Evolutionary conservation across 1,140 invertebrate genomes (phyloP).

Genomic region (Onthophagus taurus): DNA sequence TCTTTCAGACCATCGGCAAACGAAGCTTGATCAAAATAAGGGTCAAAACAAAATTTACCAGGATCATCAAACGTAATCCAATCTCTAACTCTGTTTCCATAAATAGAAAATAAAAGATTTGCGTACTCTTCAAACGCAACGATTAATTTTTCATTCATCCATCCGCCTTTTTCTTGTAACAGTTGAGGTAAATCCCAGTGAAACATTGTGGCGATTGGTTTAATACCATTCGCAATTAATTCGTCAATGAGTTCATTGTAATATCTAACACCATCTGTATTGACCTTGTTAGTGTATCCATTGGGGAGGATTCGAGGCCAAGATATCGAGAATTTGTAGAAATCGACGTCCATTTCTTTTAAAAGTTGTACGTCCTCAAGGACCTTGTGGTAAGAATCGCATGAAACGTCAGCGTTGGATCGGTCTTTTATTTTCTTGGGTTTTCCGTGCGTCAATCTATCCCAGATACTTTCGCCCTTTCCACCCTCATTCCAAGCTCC

Average conservation of each 20-base stretch:
- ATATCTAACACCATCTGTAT: conserved; percentile 41
- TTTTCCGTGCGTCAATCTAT: conserved; percentile 29
- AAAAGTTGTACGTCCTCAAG: conserved; percentile 41
- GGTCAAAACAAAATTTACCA: conserved; percentile 36
- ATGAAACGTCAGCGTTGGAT: conserved; percentile 43
- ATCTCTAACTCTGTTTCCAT: conserved; percentile 48
- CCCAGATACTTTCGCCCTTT: conserved; percentile 36
- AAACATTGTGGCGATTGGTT: conserved; percentile 43
- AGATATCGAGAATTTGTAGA: conserved; percentile 51
- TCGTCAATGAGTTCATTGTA: conserved; percentile 45
- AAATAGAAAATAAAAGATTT: conserved; percentile 34
- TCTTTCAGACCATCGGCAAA: conserved; percentile 26
- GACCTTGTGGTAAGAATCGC: conserved; percentile 42
- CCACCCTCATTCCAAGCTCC: conserved; percentile 15
- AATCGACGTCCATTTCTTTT: conserved; percentile 40
- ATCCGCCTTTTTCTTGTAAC: conserved; percentile 43
- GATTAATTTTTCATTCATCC: conserved; percentile 35
- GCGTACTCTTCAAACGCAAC: conserved; percentile 33
- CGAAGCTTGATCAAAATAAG: conserved; percentile 44
- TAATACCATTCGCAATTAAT: conserved; percentile 38
- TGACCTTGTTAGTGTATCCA: conserved; percentile 43
- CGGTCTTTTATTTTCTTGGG: conserved; percentile 30
- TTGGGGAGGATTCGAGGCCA: conserved; percentile 49
- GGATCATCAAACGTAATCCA: conserved; percentile 65
- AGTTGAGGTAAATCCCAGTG: conserved; percentile 37